Percentiles rank a stretch among this genome's conserved stretches.
Conservation (phyloP, 1,140 invertebrate species). For the Tachypleus tridentatus region DNA sequence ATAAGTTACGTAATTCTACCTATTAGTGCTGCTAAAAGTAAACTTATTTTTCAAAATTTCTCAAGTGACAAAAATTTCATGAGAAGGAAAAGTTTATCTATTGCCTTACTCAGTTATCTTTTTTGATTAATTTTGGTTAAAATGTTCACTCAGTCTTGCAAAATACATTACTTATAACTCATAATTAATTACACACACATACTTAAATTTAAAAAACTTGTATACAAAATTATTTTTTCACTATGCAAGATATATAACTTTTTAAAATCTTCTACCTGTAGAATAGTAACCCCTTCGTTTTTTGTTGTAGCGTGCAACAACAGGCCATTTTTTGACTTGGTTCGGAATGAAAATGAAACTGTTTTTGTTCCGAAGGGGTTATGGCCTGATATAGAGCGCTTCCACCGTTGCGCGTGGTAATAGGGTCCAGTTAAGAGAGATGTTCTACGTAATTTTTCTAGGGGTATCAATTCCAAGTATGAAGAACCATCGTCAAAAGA, state of each 20-base stretch:
- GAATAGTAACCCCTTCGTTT: slow-evolving; percentile 62
- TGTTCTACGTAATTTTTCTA: slow-evolving; percentile 19
- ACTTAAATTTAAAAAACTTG: not conserved
- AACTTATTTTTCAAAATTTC: too few species aligned
- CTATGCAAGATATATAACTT: not conserved
- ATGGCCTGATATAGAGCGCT: not conserved
- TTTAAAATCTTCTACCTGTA: slow-evolving; percentile 8
- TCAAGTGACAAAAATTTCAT: too few species aligned
- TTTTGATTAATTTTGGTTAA: too few species aligned
- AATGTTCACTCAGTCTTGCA: not conserved
- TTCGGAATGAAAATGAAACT: slow-evolving; percentile 68
- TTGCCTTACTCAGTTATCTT: too few species aligned
- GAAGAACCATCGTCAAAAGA: slow-evolving; percentile 58
- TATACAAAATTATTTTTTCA: not conserved
- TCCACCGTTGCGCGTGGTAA: not conserved
- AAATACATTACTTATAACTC: slow-evolving; percentile 1
- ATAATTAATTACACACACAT: not conserved
- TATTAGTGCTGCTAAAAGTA: too few species aligned
- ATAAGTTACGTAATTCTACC: too few species aligned
- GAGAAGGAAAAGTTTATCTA: too few species aligned
- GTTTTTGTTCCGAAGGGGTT: slow-evolving; percentile 38
- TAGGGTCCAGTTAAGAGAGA: not conserved
- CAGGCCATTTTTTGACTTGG: slow-evolving; percentile 57
- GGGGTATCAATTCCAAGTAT: slow-evolving; percentile 49
- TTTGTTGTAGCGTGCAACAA: slow-evolving; percentile 71